Evolutionary conservation across 2,888 invertebrate genomes (phyloP).

Genomic region (Amblyjoppa fuscipennis): DNA sequence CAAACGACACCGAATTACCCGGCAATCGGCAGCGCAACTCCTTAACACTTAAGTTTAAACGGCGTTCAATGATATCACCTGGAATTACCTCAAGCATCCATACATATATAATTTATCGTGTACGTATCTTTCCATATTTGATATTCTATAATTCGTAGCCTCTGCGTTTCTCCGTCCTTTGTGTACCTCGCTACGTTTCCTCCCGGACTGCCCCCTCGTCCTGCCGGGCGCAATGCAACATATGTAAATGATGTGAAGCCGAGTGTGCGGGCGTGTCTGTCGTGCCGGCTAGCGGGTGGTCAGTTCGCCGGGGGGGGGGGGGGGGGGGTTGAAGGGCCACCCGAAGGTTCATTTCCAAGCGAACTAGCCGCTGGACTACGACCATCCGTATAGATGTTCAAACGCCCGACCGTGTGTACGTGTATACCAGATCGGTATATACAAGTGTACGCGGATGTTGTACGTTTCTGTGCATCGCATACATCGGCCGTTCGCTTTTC

Average conservation of each 20-base stretch:
- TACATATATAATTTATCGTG: neutral
- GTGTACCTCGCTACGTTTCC: neutral
- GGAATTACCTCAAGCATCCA: no score
- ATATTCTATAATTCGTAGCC: conserved; percentile 14
- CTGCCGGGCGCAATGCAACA: conserved; percentile 67
- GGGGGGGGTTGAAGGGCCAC: conserved; percentile 48
- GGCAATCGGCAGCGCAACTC: no score
- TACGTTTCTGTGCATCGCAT: conserved; percentile 36
- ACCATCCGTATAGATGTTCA: neutral
- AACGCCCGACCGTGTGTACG: neutral
- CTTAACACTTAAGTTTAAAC: no score
- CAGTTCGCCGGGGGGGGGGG: conserved; percentile 53
- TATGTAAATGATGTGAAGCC: conserved; percentile 75
- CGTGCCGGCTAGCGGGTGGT: conserved; percentile 54
- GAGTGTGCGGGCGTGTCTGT: conserved; percentile 54
- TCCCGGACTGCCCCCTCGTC: conserved; percentile 23
- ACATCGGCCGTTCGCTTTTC: conserved; percentile 31
- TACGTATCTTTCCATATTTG: neutral
- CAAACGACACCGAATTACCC: no score
- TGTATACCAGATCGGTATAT: neutral
- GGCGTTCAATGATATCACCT: no score
- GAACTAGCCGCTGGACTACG: conserved; percentile 49
- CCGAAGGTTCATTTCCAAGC: conserved; percentile 61
- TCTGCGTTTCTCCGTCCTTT: conserved; percentile 65
- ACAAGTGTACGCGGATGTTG: conserved; percentile 23